Conservation (phyloP, 2,888 invertebrate genomes). For the Caenorhabditis panamensis region DNA sequence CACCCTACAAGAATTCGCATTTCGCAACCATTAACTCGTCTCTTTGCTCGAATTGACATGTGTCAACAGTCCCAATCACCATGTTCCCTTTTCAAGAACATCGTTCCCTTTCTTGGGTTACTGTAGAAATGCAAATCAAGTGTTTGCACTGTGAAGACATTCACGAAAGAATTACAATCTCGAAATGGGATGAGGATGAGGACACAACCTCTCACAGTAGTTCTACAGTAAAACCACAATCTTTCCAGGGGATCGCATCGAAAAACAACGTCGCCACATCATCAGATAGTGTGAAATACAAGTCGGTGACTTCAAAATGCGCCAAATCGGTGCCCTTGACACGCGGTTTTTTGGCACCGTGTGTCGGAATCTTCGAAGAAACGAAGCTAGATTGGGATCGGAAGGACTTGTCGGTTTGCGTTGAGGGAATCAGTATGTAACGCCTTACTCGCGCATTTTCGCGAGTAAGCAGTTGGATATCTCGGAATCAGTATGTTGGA, state of each 20-base stretch:
- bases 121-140: conserved; percentile 49
- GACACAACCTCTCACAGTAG: too few relatives aligned
- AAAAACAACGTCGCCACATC: conserved; percentile 21
- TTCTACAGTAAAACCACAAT: conserved; percentile 6
- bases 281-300: conserved; percentile 40
- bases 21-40: conserved; percentile 50
- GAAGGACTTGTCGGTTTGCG: conserved; percentile 21
- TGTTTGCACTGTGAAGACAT: conserved; percentile 43
- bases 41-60: conserved; percentile 33
- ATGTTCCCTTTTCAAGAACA: conserved; percentile 40
- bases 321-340: conserved; percentile 59
- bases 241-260: background rate
- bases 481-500: too few relatives aligned
- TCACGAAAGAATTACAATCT: conserved; percentile 38
- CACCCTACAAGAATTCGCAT: conserved; percentile 12
- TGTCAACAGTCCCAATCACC: conserved; percentile 47
- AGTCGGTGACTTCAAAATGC: conserved; percentile 58
- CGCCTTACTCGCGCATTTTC: too few relatives aligned
- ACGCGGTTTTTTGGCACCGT: conserved; percentile 46
- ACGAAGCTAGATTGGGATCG: conserved; percentile 41
- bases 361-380: conserved; percentile 20
- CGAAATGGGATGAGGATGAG: conserved; percentile 13
- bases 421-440: background rate
- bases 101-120: conserved; percentile 41
- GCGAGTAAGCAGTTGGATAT: too few relatives aligned